phyloP scores from a whole-genome alignment of 2,888 invertebrate species.

The Hemaris fuciformis region DNA sequence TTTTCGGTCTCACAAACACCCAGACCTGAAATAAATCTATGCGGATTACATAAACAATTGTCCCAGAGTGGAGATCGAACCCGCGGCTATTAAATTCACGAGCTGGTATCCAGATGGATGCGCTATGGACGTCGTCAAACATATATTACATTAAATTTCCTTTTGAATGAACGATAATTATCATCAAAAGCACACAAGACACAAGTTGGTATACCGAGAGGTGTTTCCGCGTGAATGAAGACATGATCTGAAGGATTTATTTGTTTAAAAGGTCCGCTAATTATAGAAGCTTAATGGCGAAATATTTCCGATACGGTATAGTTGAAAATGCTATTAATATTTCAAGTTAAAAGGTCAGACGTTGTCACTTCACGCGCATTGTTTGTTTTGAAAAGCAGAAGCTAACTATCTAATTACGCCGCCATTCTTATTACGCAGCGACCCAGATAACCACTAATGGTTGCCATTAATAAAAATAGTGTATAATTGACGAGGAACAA shows the following conservation, averaged over 20 bases:
- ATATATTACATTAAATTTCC: neutral
- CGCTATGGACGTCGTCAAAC: neutral
- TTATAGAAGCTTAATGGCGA: neutral
- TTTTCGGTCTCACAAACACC: too few relatives aligned
- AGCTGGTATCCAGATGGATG: too few relatives aligned
- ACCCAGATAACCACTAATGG: slow-evolving; percentile 32
- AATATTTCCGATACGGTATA: neutral
- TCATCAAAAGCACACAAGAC: neutral
- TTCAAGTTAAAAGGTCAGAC: neutral
- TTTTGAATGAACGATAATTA: neutral
- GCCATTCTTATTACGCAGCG: slow-evolving; percentile 17
- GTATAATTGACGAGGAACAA: slow-evolving; percentile 27
- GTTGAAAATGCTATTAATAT: neutral
- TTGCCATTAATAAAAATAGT: slow-evolving; percentile 28
- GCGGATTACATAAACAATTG: too few relatives aligned
- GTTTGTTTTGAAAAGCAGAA: neutral
- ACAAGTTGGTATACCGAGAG: neutral
- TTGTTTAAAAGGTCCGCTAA: neutral
- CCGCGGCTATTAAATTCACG: too few relatives aligned
- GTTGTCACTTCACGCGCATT: neutral
- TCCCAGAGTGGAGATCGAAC: too few relatives aligned
- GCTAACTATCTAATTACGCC: neutral
- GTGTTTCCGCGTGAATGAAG: neutral
- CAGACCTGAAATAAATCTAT: too few relatives aligned
- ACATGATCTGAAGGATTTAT: neutral